A percentile compares a stretch with the other conserved stretches of the same genome.
phyloP scores from a whole-genome alignment of 2,888 invertebrate species.

The Cylloceria caligata region DNA sequence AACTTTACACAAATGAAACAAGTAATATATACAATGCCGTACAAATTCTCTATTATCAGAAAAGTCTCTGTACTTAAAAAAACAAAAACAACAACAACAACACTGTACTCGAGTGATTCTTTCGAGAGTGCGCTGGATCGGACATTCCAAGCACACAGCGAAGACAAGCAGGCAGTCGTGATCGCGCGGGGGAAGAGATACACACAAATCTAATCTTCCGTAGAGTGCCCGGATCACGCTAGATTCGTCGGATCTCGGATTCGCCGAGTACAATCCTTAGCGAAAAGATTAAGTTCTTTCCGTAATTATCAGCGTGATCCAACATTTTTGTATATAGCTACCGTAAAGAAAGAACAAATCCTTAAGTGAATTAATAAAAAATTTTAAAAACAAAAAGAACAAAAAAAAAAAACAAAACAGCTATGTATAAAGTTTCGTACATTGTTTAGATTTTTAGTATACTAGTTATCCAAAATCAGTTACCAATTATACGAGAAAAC shows the following conservation, averaged over 20 bases:
- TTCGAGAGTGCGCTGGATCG: conserved; percentile 58
- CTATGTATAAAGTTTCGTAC: conserved; percentile 83
- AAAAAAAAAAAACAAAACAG: conserved; percentile 68
- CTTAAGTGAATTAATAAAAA: too few species aligned
- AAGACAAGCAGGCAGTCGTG: conserved; percentile 58
- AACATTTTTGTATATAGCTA: conserved; percentile 79
- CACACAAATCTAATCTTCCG: conserved; percentile 78
- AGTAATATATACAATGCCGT: conserved; percentile 42
- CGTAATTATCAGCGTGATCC: conserved; percentile 70
- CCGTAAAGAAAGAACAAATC: conserved; percentile 62
- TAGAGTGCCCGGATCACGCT: conserved; percentile 73
- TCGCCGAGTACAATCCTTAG: conserved; percentile 8
- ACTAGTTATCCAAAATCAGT: conserved; percentile 81
- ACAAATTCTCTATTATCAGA: conserved; percentile 42
- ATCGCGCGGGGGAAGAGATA: conserved; percentile 72
- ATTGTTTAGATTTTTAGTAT: conserved; percentile 82
- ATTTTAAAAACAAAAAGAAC: too few species aligned
- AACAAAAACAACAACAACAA: neutral
- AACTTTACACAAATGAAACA: conserved; percentile 51
- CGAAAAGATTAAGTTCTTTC: conserved; percentile 18
- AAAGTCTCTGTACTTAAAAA: conserved; percentile 56
- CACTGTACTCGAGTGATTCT: conserved; percentile 54
- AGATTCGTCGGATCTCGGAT: conserved; percentile 40
- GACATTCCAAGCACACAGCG: conserved; percentile 62
- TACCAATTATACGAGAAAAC: conserved; percentile 82